Percentiles rank a stretch among this genome's conserved stretches.
phyloP scores from a whole-genome alignment of 2,797 vertebrate genomes.

The Hemibagrus guttatus region DNA sequence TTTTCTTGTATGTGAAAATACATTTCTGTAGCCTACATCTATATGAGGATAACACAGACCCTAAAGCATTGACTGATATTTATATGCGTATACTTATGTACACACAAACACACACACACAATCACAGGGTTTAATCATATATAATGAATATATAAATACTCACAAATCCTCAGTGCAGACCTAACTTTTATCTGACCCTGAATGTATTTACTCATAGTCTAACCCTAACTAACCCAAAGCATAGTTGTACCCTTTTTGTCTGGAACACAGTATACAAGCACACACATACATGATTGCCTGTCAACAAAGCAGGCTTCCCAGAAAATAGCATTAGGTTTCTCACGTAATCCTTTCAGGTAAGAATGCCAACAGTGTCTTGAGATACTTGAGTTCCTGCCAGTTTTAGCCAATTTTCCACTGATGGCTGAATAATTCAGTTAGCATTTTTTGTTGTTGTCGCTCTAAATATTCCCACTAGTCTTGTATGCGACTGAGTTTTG shows the following conservation, averaged over 20 bases:
- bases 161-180: background rate
- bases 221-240: background rate
- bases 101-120: background rate
- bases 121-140: background rate
- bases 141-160: background rate
- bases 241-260: background rate
- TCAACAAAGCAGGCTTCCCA: background rate
- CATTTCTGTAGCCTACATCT: background rate
- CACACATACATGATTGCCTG: background rate
- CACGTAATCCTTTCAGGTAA: background rate
- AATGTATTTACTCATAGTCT: background rate
- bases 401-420: background rate
- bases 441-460: background rate
- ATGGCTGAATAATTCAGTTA: background rate
- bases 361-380: background rate
- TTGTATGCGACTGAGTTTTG: background rate
- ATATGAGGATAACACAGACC: background rate
- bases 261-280: background rate
- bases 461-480: too few relatives aligned
- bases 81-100: background rate
- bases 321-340: background rate
- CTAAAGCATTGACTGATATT: background rate
- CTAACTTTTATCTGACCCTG: background rate
- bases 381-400: background rate
- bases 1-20: background rate